phyloP scores from a whole-genome alignment of 2,888 invertebrate species.

The Drosophila mercatorum region DNA sequence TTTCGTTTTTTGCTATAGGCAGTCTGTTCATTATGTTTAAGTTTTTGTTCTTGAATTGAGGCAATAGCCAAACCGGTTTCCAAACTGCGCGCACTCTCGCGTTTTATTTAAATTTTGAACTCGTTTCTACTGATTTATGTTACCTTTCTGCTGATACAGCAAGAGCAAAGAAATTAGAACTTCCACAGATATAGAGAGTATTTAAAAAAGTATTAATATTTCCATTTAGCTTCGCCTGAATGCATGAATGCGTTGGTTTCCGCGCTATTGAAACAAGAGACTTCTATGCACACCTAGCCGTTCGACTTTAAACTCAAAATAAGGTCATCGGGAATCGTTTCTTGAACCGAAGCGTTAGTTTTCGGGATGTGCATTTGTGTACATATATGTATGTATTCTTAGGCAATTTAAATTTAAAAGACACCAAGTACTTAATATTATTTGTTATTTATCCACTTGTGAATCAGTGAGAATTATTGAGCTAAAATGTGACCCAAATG shows the following conservation, averaged over 20 bases:
- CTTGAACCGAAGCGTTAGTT: no score
- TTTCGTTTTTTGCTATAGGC: conserved; percentile 31
- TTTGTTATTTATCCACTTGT: conserved; percentile 1
- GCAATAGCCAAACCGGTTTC: conserved; percentile 68
- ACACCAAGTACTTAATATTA: no score
- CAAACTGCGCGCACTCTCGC: conserved; percentile 70
- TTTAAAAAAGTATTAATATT: not conserved
- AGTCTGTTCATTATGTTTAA: conserved; percentile 45
- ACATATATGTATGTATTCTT: no score
- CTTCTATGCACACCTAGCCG: not conserved
- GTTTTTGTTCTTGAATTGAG: conserved; percentile 36
- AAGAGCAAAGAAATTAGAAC: conserved; percentile 10
- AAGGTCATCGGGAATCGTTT: not conserved
- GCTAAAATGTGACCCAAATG: conserved; percentile 39
- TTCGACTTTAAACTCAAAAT: not conserved
- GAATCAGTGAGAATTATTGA: conserved; percentile 16
- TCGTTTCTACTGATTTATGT: conserved; percentile 77
- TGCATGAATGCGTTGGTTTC: no score
- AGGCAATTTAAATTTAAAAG: no score
- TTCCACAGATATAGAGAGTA: not conserved
- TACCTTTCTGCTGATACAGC: conserved; percentile 56
- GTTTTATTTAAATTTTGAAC: conserved; percentile 79
- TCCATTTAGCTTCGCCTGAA: no score
- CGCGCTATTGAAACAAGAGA: no score
- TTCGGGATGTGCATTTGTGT: no score